A percentile compares a stretch with the other conserved stretches of the same genome.
Conservation (phyloP, 2,888 invertebrate genomes). For the Folsomia manolachei region DNA sequence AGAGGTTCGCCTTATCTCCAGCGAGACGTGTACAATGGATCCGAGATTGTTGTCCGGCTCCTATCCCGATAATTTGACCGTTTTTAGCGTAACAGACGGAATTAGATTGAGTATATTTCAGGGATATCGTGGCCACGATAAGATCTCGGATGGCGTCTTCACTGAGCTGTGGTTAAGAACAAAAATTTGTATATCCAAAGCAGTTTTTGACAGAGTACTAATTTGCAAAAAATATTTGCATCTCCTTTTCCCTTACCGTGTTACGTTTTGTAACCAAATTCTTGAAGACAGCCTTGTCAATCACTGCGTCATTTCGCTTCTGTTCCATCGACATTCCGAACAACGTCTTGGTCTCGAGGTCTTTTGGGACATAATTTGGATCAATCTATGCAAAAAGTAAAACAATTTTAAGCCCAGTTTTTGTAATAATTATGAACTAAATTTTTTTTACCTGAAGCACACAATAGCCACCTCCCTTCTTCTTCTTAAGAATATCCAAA, state of each 20-base stretch:
- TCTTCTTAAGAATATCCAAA: conserved; percentile 80
- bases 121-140: conserved; percentile 89
- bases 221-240: background rate
- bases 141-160: conserved; percentile 79
- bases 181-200: background rate
- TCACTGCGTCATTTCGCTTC: conserved; percentile 81
- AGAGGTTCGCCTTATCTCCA: conserved; percentile 85
- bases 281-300: conserved; percentile 71
- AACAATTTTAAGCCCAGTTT: background rate
- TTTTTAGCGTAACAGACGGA: conserved; percentile 95
- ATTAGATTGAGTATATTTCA: conserved; percentile 98
- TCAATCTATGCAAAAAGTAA: conserved; percentile 76
- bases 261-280: conserved; percentile 74
- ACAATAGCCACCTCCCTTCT: conserved; percentile 91
- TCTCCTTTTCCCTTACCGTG: conserved; percentile 55
- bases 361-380: conserved; percentile 73
- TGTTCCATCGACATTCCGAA: conserved; percentile 84
- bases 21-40: conserved; percentile 97
- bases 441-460: too few species aligned
- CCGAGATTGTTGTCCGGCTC: conserved; percentile 97
- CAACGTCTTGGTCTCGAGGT: conserved; percentile 76
- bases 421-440: background rate
- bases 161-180: conserved; percentile 61
- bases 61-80: conserved; percentile 91
- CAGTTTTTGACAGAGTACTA: background rate